Percentiles rank a stretch among this genome's conserved stretches.
Evolutionary conservation across 2,113 vertebrate species (phyloP).

Genomic region (Lophura nycthemera): DNA sequence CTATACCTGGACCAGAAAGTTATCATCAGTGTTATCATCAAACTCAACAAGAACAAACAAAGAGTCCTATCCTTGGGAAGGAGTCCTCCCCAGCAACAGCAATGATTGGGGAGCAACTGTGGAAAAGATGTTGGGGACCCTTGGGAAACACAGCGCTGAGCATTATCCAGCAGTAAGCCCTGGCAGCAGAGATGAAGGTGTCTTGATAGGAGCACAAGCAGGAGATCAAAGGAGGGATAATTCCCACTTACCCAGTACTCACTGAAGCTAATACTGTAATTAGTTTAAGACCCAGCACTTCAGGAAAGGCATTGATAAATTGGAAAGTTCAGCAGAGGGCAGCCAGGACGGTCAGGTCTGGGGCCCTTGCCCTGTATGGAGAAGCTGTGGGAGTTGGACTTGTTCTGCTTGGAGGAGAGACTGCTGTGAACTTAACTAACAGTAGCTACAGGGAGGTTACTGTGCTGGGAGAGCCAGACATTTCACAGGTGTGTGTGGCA

Average conservation of each 20-base stretch:
- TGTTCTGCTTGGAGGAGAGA: too few relatives aligned
- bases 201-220: not conserved
- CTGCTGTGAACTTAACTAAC: too few relatives aligned
- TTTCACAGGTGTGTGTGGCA: too few relatives aligned
- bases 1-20: too few relatives aligned
- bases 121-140: not conserved
- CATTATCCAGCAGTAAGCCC: not conserved
- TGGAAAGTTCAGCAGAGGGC: not conserved
- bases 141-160: fast-evolving
- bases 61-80: not conserved
- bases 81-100: not conserved
- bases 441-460: too few relatives aligned
- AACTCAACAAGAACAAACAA: not conserved
- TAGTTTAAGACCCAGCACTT: not conserved
- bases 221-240: not conserved
- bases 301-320: not conserved
- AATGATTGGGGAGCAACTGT: not conserved
- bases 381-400: too few relatives aligned
- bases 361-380: not conserved
- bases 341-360: not conserved
- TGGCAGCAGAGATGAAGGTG: not conserved
- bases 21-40: not conserved
- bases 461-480: too few relatives aligned
- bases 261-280: not conserved
- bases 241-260: not conserved